phyloP scores from a whole-genome alignment of 2,888 invertebrate genomes.

The Cephus runcator region DNA sequence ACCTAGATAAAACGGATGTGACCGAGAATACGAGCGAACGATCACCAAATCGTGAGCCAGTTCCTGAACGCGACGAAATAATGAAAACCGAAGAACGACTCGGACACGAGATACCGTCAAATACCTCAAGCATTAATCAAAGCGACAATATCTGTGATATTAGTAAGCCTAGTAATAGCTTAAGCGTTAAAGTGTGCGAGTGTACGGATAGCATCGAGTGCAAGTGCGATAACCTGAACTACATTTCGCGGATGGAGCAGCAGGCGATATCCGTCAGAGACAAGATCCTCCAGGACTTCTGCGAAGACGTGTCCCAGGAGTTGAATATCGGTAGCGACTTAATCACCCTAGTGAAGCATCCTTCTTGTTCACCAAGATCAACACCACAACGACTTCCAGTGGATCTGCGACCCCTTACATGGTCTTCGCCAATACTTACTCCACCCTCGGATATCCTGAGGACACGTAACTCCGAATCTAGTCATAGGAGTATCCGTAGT shows the following conservation, averaged over 20 bases:
- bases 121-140: conserved; percentile 55
- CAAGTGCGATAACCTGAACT: conserved; percentile 40
- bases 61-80: conserved; percentile 43
- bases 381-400: conserved; percentile 59
- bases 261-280: conserved; percentile 59
- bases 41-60: conserved; percentile 52
- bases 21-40: conserved; percentile 43
- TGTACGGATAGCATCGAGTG: conserved; percentile 48
- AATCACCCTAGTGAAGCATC: conserved; percentile 61
- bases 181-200: conserved; percentile 47
- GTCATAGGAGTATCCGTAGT: conserved; percentile 44
- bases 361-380: conserved; percentile 60
- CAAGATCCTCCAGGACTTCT: conserved; percentile 62
- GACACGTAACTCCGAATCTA: conserved; percentile 61
- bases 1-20: conserved; percentile 46
- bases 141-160: conserved; percentile 58
- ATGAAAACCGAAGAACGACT: conserved; percentile 44
- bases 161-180: conserved; percentile 49
- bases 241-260: conserved; percentile 27
- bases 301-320: conserved; percentile 60
- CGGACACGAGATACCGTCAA: conserved; percentile 43
- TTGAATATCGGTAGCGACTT: conserved; percentile 59
- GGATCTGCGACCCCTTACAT: conserved; percentile 50
- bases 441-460: conserved; percentile 60
- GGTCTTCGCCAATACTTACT: conserved; percentile 52